A percentile compares a stretch with the other conserved stretches of the same genome.
Conservation (phyloP, 1,140 invertebrate genomes). For the Probaryconus sp. region DNA sequence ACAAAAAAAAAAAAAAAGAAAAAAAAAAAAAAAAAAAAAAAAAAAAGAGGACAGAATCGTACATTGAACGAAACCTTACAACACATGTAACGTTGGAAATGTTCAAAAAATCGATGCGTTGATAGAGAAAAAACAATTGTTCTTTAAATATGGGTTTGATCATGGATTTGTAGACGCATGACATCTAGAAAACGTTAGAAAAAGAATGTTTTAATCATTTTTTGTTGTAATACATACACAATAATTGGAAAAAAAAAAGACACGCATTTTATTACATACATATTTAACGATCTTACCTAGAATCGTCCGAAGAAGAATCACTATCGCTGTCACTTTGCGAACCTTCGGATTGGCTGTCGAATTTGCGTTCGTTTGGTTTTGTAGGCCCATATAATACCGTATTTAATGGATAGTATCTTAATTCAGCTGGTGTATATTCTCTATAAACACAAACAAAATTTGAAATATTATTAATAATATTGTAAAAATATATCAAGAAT, state of each 20-base stretch:
- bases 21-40: constrained; percentile 1
- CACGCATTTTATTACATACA: constrained; percentile 1
- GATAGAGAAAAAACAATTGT: constrained; percentile 47
- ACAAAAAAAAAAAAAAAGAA: not conserved
- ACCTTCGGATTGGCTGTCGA: constrained; percentile 79
- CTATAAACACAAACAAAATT: constrained; percentile 67
- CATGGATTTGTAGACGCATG: constrained; percentile 46
- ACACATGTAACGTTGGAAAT: constrained; percentile 23
- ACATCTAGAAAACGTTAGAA: constrained; percentile 55
- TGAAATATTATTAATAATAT: no score
- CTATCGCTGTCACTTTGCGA: constrained; percentile 80
- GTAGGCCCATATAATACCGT: constrained; percentile 90
- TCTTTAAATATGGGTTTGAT: constrained; percentile 49
- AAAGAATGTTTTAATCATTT: not conserved
- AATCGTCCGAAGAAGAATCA: constrained; percentile 80
- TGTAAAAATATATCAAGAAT: no score
- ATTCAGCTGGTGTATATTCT: constrained; percentile 80
- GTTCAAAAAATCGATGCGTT: constrained; percentile 33
- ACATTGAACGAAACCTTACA: constrained; percentile 34
- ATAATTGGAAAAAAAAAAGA: constrained; percentile 11
- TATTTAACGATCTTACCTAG: constrained; percentile 74
- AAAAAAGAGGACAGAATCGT: constrained; percentile 20
- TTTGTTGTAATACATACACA: constrained; percentile 11
- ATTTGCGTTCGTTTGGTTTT: constrained; percentile 78
- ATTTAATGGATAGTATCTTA: constrained; percentile 93